Percentiles rank a stretch among this genome's conserved stretches.
Evolutionary conservation across 2,113 vertebrate species (phyloP).

Genomic region (Serinus canaria): DNA sequence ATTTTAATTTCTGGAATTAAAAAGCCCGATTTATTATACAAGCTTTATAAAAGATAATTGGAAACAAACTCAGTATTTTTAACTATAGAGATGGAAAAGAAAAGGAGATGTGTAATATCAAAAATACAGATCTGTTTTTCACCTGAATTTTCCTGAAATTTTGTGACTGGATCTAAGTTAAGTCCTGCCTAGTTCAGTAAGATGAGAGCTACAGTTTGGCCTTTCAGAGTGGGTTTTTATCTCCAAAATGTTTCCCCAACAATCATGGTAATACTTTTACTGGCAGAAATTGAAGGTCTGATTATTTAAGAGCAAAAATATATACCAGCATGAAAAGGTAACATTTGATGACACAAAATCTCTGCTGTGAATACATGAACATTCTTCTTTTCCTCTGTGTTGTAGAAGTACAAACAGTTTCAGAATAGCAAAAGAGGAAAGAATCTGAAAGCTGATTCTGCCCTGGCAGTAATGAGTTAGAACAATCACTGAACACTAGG

Average conservation of each 20-base stretch:
- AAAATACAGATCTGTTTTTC: background rate
- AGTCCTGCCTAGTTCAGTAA: background rate
- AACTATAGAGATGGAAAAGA: background rate
- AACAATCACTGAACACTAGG: background rate
- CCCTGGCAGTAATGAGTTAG: background rate
- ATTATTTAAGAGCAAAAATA: background rate
- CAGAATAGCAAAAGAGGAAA: background rate
- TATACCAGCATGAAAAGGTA: background rate
- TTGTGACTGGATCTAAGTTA: background rate
- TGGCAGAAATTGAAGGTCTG: background rate
- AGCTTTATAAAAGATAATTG: background rate
- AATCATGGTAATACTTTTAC: background rate
- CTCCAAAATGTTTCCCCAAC: background rate
- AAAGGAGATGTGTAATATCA: background rate
- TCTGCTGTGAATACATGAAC: background rate
- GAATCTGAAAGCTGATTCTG: background rate
- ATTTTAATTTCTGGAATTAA: conserved; percentile 38
- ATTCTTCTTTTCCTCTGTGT: background rate
- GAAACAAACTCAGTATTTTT: conserved; percentile 20
- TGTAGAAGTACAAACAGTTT: background rate
- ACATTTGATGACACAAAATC: background rate
- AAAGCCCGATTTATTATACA: background rate
- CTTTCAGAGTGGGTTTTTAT: background rate
- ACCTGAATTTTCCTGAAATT: background rate
- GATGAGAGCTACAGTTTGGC: background rate